Evolutionary conservation across 2,888 invertebrate genomes (phyloP).

Genomic region (Ferdinandea cuprea): DNA sequence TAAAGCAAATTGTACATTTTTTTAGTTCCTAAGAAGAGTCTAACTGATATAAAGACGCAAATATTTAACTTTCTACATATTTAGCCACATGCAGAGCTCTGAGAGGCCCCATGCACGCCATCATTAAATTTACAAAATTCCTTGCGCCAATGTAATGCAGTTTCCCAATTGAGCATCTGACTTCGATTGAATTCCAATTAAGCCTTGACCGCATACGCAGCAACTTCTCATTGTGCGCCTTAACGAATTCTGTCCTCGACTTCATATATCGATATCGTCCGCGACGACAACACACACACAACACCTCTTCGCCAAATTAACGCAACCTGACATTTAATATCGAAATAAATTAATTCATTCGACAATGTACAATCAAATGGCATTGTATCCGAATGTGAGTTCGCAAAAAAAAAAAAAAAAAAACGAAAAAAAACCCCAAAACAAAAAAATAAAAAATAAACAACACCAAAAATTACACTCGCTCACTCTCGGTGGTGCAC

Average conservation of each 20-base stretch:
- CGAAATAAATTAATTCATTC: conserved; percentile 66
- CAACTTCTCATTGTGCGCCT: conserved; percentile 40
- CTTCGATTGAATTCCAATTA: conserved; percentile 21
- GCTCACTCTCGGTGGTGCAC: conserved; percentile 33
- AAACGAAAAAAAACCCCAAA: too few relatives aligned
- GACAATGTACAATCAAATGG: conserved; percentile 64
- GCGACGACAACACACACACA: background rate
- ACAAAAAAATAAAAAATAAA: conserved; percentile 15
- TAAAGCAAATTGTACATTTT: too few relatives aligned
- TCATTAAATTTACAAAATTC: background rate
- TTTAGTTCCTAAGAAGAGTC: too few relatives aligned
- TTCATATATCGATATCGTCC: conserved; percentile 5
- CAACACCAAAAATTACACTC: background rate
- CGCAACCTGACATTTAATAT: conserved; percentile 53
- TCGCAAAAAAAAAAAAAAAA: conserved; percentile 9
- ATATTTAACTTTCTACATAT: too few relatives aligned
- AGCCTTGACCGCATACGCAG: conserved; percentile 36
- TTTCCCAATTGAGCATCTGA: background rate
- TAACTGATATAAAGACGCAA: too few relatives aligned
- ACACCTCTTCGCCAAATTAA: conserved; percentile 46
- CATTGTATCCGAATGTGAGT: conserved; percentile 21
- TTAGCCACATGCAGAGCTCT: too few relatives aligned
- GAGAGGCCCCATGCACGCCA: too few relatives aligned
- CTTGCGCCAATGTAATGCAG: background rate
- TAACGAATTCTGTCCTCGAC: conserved; percentile 61